Evolutionary conservation across 2,797 vertebrate genomes (phyloP).

Genomic region (Cirrhinus molitorella): DNA sequence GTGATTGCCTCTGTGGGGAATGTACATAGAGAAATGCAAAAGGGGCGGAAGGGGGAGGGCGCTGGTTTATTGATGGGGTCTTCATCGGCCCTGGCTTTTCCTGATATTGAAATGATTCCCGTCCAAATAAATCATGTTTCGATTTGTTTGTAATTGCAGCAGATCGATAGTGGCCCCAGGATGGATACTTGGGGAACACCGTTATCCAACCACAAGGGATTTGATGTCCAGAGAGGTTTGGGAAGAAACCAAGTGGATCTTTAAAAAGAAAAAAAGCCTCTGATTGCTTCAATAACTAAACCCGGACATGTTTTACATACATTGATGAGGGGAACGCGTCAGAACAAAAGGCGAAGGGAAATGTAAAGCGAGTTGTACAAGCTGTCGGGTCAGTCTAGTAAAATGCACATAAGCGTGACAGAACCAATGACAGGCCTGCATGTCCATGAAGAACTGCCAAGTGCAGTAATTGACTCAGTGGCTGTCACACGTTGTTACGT

Average conservation of each 20-base stretch:
- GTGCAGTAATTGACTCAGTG: slow-evolving; percentile 60
- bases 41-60: slow-evolving; percentile 47
- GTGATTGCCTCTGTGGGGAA: slow-evolving; percentile 88
- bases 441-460: slow-evolving; percentile 62
- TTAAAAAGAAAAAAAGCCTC: slow-evolving; percentile 66
- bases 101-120: slow-evolving; percentile 99
- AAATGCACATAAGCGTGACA: slow-evolving; percentile 56
- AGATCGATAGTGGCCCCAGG: slow-evolving; percentile 89
- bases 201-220: slow-evolving; percentile 25
- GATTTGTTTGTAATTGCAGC: slow-evolving; percentile 99
- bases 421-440: slow-evolving; percentile 56
- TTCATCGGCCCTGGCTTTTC: slow-evolving; percentile 70
- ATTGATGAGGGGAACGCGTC: slow-evolving; percentile 25
- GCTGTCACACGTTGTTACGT: slow-evolving; percentile 59
- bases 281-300: slow-evolving; percentile 74
- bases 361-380: slow-evolving; percentile 47
- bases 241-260: slow-evolving; percentile 16
- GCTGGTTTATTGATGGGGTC: slow-evolving; percentile 93
- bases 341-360: slow-evolving; percentile 16
- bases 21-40: slow-evolving; percentile 40
- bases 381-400: slow-evolving; percentile 57
- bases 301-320: slow-evolving; percentile 37
- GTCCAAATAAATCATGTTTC: slow-evolving; percentile 99
- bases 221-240: slow-evolving; percentile 66
- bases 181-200: slow-evolving; percentile 83